Conservation (phyloP, 2,113 vertebrate species). For the Pygathrix nemaeus region DNA sequence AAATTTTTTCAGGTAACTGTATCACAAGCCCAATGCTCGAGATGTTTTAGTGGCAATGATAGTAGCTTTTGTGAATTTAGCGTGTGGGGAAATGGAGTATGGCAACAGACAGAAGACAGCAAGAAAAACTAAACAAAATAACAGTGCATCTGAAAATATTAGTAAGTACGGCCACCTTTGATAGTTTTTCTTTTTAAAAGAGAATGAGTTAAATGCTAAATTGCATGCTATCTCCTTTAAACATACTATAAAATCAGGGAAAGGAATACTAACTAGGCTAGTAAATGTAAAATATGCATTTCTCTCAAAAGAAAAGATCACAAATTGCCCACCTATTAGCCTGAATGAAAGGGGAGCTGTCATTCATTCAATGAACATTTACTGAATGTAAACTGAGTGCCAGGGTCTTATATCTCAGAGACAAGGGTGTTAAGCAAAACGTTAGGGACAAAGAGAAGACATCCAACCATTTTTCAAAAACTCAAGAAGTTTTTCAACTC, state of each 20-base stretch:
- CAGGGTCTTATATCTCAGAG: neutral
- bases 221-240: neutral
- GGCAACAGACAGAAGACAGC: neutral
- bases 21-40: neutral
- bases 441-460: neutral
- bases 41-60: neutral
- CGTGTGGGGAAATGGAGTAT: neutral
- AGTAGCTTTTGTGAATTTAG: neutral
- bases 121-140: slow-evolving; percentile 43
- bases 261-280: neutral
- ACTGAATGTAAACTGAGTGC: neutral
- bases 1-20: neutral
- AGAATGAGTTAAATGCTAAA: slow-evolving; percentile 1
- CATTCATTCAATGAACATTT: neutral
- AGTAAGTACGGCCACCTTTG: neutral
- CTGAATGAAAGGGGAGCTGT: neutral
- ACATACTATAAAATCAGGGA: neutral
- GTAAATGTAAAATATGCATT: neutral
- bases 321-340: neutral
- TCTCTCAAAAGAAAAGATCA: slow-evolving; percentile 32
- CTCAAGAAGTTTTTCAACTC: neutral
- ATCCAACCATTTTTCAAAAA: neutral
- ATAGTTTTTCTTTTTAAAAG: slow-evolving; percentile 4
- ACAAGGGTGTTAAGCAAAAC: neutral
- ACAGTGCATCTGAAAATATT: neutral